Base-by-base conservation (phyloP, 2,113 vertebrate genomes). In the Argyrosomus japonicus region DNA sequence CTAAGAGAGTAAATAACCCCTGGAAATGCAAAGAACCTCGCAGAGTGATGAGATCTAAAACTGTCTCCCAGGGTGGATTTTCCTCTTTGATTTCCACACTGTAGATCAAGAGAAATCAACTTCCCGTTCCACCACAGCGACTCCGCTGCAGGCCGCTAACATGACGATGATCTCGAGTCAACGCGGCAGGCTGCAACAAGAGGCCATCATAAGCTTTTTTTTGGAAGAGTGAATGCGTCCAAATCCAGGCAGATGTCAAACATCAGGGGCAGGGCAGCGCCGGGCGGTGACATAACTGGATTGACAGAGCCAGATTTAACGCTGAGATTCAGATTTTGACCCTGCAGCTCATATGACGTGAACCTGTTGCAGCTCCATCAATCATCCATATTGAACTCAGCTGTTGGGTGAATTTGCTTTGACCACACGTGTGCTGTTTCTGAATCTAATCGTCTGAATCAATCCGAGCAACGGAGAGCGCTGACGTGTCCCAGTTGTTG, bases 401-500 rank as follows among this genome's bases (percentile, higher is more conserved):
- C 19, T 6, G 3, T 21, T 63, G 10, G 9, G 47, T 29, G 23
- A 50, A 80, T 81, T 63, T 51, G 32, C 68, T 71, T 43, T 45
- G 71, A 68, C 32, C 3, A 18, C 21, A 13, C 3, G 1, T 3
- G 19, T 19, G 17, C 27, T 4, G 60, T 43, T 84, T 45, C 63
- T 51, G 72, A 64, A 47, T 75, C 57, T 51, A 17, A 77, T 71
- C 7, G 45, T 15, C 18, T 0, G 65, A 76, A 78, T 76, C 67
- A 77, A 74, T 64, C 86, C 14, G 2, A 77, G 61, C 19, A 36
- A 23, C 45, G 45, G 12, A 45, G 60, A 81, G 72, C 21, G 11
- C 76, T 60, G 78, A 65, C 53, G 19, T 43, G 61, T 78, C 71
- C 85, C 82, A 61, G 81, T 73, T 80, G 77, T 79, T 76, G 75